These are phyloP conservation scores for Poeciliopsis paucimaculata DNA, from an alignment of 2,797 vertebrate species.

Conservation along the genomic window DNA sequence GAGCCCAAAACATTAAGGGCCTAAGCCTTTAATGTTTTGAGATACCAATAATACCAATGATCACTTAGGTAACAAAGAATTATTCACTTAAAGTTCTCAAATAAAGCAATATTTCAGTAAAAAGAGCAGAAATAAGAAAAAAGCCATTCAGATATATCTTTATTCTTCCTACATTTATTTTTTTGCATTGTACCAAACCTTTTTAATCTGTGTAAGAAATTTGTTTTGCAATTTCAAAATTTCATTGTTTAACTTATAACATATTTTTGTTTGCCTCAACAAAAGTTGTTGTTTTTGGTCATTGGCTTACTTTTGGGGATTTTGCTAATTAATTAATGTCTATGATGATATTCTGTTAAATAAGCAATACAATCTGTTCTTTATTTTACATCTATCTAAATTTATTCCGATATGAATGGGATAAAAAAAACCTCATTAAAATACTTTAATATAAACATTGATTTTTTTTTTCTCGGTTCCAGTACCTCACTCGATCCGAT, in stretches of 20 bases:
- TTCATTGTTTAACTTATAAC: neutral
- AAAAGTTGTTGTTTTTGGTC: neutral
- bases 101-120: neutral
- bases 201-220: neutral
- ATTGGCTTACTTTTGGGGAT: neutral
- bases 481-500: slow-evolving; percentile 3
- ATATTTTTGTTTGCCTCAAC: neutral
- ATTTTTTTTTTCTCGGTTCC: neutral
- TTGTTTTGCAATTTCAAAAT: neutral
- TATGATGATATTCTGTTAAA: neutral
- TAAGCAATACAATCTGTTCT: neutral
- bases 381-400: neutral
- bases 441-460: neutral
- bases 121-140: neutral
- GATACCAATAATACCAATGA: neutral
- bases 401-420: neutral
- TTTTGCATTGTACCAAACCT: neutral
- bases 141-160: neutral
- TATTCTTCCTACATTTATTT: neutral
- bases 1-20: no score
- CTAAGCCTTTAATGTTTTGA: neutral
- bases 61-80: neutral
- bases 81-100: neutral
- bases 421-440: neutral
- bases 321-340: neutral